Percentiles rank a stretch among this genome's conserved stretches.
Evolutionary conservation across 92 coral and sea anemone species (phyloP).

Genomic region (Anthopleura xanthogrammica): DNA sequence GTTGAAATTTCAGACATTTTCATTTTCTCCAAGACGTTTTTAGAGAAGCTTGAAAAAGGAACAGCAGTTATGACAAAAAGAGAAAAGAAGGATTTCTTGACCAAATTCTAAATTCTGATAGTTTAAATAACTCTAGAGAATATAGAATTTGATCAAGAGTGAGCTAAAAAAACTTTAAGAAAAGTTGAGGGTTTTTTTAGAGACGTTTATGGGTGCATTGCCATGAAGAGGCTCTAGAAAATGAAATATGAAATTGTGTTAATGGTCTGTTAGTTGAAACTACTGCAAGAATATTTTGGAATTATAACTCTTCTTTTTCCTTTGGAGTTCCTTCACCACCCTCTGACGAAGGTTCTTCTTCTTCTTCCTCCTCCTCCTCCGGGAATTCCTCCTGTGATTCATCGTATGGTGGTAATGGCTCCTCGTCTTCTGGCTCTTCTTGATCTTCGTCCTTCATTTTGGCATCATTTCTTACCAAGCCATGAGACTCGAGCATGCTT

Average conservation of each 20-base stretch:
- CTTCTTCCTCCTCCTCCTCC: constrained; percentile 53
- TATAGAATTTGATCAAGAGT: background rate
- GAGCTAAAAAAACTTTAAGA: background rate
- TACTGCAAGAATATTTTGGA: background rate
- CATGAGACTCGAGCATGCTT: constrained; percentile 70
- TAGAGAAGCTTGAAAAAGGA: background rate
- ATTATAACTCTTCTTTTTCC: constrained; percentile 30
- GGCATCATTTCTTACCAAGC: constrained; percentile 58
- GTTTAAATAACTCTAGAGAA: background rate
- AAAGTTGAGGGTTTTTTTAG: background rate
- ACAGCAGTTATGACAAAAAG: background rate
- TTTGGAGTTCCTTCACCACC: constrained; percentile 10
- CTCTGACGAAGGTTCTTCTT: constrained; percentile 27
- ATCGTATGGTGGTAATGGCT: constrained; percentile 39
- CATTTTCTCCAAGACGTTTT: background rate
- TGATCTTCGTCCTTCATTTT: constrained; percentile 66
- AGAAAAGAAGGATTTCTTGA: background rate
- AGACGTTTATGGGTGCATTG: background rate
- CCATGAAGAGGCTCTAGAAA: background rate
- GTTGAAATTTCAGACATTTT: background rate
- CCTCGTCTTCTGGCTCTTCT: constrained; percentile 66
- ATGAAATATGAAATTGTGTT: background rate
- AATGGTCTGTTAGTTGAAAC: background rate
- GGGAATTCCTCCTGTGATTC: constrained; percentile 41
- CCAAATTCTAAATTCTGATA: background rate